These are phyloP conservation scores for Melanotaenia nigrans DNA, from an alignment of 2,797 vertebrate genomes.

Conservation along the genomic window DNA sequence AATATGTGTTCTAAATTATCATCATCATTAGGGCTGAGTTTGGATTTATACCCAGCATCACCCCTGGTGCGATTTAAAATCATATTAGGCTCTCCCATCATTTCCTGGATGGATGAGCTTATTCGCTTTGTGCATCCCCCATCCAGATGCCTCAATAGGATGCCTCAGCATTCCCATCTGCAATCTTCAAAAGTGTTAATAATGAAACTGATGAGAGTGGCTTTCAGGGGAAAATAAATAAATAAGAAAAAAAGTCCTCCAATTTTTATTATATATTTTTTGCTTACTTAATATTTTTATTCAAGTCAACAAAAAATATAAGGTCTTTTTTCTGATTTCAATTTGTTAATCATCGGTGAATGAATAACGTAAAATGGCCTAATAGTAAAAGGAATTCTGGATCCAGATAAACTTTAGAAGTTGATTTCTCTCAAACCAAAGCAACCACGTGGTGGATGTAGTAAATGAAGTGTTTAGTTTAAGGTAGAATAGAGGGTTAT, in stretches of 20 bases:
- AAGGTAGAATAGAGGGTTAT: background rate
- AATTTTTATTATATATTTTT: background rate
- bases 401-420: background rate
- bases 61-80: conserved; percentile 75
- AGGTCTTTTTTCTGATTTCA: background rate
- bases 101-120: conserved; percentile 77
- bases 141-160: conserved; percentile 63
- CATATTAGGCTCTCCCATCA: conserved; percentile 69
- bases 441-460: background rate
- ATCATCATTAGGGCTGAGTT: conserved; percentile 72
- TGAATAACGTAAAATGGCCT: background rate
- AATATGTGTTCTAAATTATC: conserved; percentile 76
- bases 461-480: background rate
- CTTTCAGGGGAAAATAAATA: conserved; percentile 50
- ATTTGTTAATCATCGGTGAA: background rate
- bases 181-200: conserved; percentile 57
- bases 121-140: conserved; percentile 53
- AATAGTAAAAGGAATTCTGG: background rate
- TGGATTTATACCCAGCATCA: conserved; percentile 72
- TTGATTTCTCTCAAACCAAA: background rate
- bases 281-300: background rate
- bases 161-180: conserved; percentile 68
- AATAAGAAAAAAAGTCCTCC: background rate
- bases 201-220: conserved; percentile 58
- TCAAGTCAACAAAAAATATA: background rate